Evolutionary conservation across 2,888 invertebrate species (phyloP), one percentile per base, ranked within the genome.

Genomic region (Drosophila hamatofila): DNA sequence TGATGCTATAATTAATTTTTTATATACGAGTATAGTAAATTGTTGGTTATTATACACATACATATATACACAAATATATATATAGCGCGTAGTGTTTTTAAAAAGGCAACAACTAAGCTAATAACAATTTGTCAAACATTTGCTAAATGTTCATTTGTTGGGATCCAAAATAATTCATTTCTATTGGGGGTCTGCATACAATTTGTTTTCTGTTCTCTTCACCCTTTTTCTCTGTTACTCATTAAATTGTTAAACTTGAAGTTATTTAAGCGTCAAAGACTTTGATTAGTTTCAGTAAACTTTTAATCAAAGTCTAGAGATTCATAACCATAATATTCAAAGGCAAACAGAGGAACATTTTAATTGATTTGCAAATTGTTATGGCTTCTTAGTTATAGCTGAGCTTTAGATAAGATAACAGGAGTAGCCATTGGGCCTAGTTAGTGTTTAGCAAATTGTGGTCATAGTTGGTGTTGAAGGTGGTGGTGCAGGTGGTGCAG

Each of bases 251-350:
- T 69, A 42, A 14, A 21, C 33, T 39, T 54, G 18, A 54, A 27
- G 49, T 3, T 23, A n/a, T 11, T 25, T 37, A 1, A 25, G 21
- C 14, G 21, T 12, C 44, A 56, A 48, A 41, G 23, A 44, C 49
- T 66, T 66, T 46, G 60, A 68, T 76, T 83, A 55, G 66, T 72
- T 72, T 75, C 55, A 75, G 69, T 61, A 52, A 87, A 91, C 91
- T 91, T 91, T 91, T 91, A 91, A 91, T 83, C 87, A 90, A 83
- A 82, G 78, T 48, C 83, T 63, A 77, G 72, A 71, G 72, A 81
- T 71, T 76, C 27, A 27, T 12, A 30, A 12, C 66, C 54, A 11
- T 46, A 48, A 9, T 41, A 52, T 49, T 46, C 44, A 56, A 51
- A 70, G 46, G 33, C 54, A 30, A 52, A 39, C 52, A 62, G 64